Percentiles rank a stretch among this genome's conserved stretches.
Conservation (phyloP, 2,888 invertebrate genomes). For the Andricus curvator region DNA sequence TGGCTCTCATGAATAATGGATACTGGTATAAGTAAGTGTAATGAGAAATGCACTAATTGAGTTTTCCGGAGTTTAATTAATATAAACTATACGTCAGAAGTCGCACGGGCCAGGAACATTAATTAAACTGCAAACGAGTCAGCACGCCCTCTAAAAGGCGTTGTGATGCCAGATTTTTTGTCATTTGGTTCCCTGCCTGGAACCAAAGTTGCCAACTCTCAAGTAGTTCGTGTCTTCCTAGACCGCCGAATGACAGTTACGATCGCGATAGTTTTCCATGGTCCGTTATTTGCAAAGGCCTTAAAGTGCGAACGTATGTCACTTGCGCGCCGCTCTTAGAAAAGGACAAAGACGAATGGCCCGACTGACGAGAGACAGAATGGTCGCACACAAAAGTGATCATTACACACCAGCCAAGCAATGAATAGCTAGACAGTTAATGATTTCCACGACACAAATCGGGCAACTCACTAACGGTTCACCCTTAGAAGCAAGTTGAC, state of each 20-base stretch:
- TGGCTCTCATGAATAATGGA: slow-evolving; percentile 74
- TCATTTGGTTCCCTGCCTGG: slow-evolving; percentile 47
- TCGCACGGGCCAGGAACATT: slow-evolving; percentile 64
- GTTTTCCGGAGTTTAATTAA: slow-evolving; percentile 77
- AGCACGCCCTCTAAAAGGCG: slow-evolving; percentile 5
- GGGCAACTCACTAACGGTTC: slow-evolving; percentile 13
- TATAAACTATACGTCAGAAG: slow-evolving; percentile 71
- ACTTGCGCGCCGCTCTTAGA: slow-evolving; percentile 21
- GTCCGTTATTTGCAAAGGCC: slow-evolving; percentile 22
- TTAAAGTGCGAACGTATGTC: slow-evolving; percentile 36
- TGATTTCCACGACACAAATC: slow-evolving; percentile 7
- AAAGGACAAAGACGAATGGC: slow-evolving; percentile 32
- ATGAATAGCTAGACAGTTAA: slow-evolving; percentile 31
- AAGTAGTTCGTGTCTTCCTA: slow-evolving; percentile 21
- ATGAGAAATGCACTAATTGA: slow-evolving; percentile 77
- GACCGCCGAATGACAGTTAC: slow-evolving; percentile 38
- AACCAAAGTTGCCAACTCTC: slow-evolving; percentile 38
- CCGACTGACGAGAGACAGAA: slow-evolving; percentile 30
- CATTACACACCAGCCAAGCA: slow-evolving; percentile 16
- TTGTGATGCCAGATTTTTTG: slow-evolving; percentile 56
- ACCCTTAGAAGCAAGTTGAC: slow-evolving; percentile 25
- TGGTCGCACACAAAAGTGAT: slow-evolving; percentile 23
- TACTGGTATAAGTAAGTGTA: slow-evolving; percentile 73
- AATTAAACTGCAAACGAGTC: slow-evolving; percentile 67
- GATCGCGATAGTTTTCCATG: slow-evolving; percentile 16